Evolutionary conservation across 2,797 vertebrate genomes (phyloP).

Genomic region (Sphaeramia orbicularis): DNA sequence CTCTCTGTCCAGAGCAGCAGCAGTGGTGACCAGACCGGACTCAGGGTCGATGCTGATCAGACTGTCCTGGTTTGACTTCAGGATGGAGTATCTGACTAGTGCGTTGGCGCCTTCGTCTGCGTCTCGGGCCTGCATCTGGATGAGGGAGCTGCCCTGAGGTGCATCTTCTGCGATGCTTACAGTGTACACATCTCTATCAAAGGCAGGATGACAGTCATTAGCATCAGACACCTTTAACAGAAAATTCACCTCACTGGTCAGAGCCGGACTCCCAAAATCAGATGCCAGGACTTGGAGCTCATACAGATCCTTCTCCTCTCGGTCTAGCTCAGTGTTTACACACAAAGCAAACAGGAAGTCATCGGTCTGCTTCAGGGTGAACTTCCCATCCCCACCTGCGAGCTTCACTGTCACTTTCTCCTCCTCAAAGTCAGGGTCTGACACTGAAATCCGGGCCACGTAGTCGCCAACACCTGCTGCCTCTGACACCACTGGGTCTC

Average conservation of each 20-base stretch:
- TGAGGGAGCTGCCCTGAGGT: constrained; percentile 84
- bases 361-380: constrained; percentile 83
- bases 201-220: constrained; percentile 90
- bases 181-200: constrained; percentile 81
- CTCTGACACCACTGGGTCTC: constrained; percentile 88
- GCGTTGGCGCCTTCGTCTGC: constrained; percentile 88
- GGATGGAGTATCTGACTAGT: constrained; percentile 83
- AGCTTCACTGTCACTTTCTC: constrained; percentile 74
- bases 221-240: constrained; percentile 86
- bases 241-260: constrained; percentile 82
- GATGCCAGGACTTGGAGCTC: constrained; percentile 86
- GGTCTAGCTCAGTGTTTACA: constrained; percentile 86
- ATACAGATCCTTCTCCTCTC: constrained; percentile 87
- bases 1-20: constrained; percentile 86
- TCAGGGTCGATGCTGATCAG: constrained; percentile 83
- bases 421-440: constrained; percentile 86
- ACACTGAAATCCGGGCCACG: constrained; percentile 91
- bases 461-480: constrained; percentile 87
- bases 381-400: constrained; percentile 85
- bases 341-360: constrained; percentile 89
- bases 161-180: constrained; percentile 87
- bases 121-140: constrained; percentile 87
- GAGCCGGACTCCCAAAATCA: constrained; percentile 86
- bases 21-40: constrained; percentile 87
- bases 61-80: constrained; percentile 65